phyloP scores from a whole-genome alignment of 2,113 vertebrate species.

The Serranochromis macrocephalus region DNA sequence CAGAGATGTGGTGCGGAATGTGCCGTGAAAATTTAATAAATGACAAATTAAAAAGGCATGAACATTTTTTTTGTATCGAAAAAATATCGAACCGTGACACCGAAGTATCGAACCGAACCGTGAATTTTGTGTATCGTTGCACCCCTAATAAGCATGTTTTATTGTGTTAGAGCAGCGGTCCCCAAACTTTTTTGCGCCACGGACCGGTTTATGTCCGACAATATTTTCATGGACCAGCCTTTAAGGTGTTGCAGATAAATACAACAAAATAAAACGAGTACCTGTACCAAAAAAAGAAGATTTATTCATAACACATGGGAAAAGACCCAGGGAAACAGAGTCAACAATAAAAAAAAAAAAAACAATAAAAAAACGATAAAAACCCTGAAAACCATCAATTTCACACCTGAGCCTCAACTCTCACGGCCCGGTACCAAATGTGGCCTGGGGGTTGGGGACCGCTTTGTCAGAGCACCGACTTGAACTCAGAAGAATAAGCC shows the following conservation, averaged over 20 bases:
- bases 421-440: background rate
- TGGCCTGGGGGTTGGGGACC: background rate
- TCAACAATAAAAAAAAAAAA: rapidly evolving
- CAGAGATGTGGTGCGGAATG: too few species aligned
- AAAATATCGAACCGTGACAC: too few species aligned
- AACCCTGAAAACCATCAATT: background rate
- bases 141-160: background rate
- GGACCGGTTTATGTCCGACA: background rate
- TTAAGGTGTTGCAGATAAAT: background rate
- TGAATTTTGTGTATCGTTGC: too few species aligned
- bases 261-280: background rate
- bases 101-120: too few species aligned
- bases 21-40: too few species aligned
- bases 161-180: background rate
- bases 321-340: background rate
- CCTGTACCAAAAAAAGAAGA: background rate
- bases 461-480: background rate
- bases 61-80: too few species aligned
- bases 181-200: background rate
- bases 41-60: too few species aligned
- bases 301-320: background rate
- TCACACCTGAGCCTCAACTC: background rate
- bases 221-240: background rate
- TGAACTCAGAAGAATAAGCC: background rate
- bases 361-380: rapidly evolving